Evolutionary conservation across 2,113 vertebrate species (phyloP), one percentile per base, ranked within the genome.

Genomic region (Garra rufa): DNA sequence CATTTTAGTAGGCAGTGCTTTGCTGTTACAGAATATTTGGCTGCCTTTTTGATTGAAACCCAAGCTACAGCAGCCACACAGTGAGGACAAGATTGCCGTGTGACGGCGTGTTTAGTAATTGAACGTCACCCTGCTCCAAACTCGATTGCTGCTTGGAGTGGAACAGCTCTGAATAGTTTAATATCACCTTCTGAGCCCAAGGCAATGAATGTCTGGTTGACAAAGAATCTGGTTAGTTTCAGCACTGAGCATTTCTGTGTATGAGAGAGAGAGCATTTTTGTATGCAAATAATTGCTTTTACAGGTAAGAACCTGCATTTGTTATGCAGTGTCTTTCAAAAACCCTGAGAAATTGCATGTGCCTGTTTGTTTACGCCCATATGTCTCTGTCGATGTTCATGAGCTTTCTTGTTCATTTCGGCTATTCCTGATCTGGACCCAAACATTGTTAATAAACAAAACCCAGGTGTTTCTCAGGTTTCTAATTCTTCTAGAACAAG

Each of bases 161-260:
- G 28, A 70, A 82, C 63, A 41, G 21, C 67, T 73, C 41, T 26
- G 50, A 61, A 26, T 52, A 73, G 41, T 75, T 85, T 74, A 65
- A 38, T 41, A 65, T 81, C 71, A 52, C 38, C 63, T 26, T 82
- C 46, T 81, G 79, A 81, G 41, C 55, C 24, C 77, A 65, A 61
- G 26, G 79, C 52, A 75, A 63, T 75, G 41, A 63, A 81, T 70
- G 76, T 80, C 52, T 85, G 38, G 26, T 71, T 46, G 34, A 73
- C 57, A 73, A 74, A 71, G 24, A 61, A 69, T 61, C 52, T 80
- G 83, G 7, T 85, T 43, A 57, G 19, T 21, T n/a, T 46, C 38
- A 59, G 52, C 74, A 19, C 11, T 10, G 3, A 44, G 46, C 30
- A 0, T 24, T 50, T 84, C 3, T 65, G 41, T 41, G 55, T 34